Base-by-base conservation (phyloP, 2,797 vertebrate genomes). In the Zenarchopterus dispar region DNA sequence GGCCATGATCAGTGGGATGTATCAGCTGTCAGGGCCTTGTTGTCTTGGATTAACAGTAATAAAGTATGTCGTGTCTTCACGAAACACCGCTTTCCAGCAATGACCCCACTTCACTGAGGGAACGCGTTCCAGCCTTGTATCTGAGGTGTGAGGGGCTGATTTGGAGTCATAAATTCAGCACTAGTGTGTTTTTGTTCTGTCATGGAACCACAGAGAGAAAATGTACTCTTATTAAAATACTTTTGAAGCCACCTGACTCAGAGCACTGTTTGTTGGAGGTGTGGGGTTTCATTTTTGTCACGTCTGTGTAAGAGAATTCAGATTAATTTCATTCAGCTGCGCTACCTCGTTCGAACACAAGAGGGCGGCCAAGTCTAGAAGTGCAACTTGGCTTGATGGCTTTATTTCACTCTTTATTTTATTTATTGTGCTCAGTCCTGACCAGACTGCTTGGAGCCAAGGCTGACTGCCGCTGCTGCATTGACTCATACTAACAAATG, bases 281-380 rank as follows among this genome's bases (percentile, higher is more conserved):
- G 6, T 19, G 43, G 49, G 45, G 17, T 13, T 49, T 55, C 17
- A 8, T 28, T 26, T n/a, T 49, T 1, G 13, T 13, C 5, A 16
- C 6, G 21, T 23, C 9, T 22, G 45, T 47, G 15, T 6, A 13
- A 8, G n/a, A n/a, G 9, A 1, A 2, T 8, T 17, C 4, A 0
- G 8, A 39, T 9, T 53, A 44, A 42, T 2, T 10, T 24, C 2
- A 4, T 13, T 8, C 3, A 1, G 5, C 7, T 87, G 88, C 58
- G 72, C 17, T 86, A 59, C 65, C 39, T 2, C 0, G 4, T 42
- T 21, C 19, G 18, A 62, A 60, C 93, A 91, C 89, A 75, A 62
- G 63, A 43, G 57, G 57, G 63, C 52, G 24, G 23, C 36, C 31
- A 21, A 56, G 42, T 10, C 24, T 52, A 55, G 39, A 64, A 26